A percentile compares a stretch with the other conserved stretches of the same genome.
These are phyloP conservation scores for Sigmodon hispidus DNA, from an alignment of 2,113 vertebrate genomes.

Conservation along the genomic window DNA sequence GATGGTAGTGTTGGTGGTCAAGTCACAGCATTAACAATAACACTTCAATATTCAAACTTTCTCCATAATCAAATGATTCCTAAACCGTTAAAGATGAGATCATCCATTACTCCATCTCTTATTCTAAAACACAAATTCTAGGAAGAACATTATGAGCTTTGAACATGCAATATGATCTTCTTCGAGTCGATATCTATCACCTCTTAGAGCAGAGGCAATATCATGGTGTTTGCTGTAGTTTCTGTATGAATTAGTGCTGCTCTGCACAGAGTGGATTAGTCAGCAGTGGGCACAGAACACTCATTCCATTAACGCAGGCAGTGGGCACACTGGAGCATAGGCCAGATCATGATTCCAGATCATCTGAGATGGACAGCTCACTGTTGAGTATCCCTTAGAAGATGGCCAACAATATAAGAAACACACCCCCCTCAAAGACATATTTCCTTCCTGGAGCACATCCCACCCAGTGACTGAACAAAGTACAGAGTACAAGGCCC, in stretches of 20 bases:
- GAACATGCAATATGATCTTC: background rate
- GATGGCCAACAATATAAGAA: background rate
- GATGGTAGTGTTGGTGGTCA: background rate
- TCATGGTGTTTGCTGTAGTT: background rate
- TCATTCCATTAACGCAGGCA: background rate
- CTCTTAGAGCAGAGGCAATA: background rate
- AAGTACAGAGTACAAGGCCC: background rate
- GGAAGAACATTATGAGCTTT: background rate
- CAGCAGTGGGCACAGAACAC: background rate
- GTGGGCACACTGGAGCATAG: background rate
- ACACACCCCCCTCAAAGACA: background rate
- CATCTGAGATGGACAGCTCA: background rate
- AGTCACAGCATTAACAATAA: background rate
- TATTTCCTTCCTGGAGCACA: accelerated
- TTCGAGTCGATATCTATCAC: background rate
- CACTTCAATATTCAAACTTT: constrained; percentile 26
- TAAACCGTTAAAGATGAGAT: background rate
- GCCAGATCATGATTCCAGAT: background rate
- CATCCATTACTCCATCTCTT: background rate
- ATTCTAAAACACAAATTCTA: background rate
- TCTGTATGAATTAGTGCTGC: background rate
- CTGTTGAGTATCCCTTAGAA: background rate
- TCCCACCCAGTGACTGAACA: background rate
- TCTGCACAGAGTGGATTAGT: background rate
- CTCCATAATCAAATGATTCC: background rate